Conservation (phyloP, 2,888 invertebrate genomes). For the Aproaerema taeniolella region DNA sequence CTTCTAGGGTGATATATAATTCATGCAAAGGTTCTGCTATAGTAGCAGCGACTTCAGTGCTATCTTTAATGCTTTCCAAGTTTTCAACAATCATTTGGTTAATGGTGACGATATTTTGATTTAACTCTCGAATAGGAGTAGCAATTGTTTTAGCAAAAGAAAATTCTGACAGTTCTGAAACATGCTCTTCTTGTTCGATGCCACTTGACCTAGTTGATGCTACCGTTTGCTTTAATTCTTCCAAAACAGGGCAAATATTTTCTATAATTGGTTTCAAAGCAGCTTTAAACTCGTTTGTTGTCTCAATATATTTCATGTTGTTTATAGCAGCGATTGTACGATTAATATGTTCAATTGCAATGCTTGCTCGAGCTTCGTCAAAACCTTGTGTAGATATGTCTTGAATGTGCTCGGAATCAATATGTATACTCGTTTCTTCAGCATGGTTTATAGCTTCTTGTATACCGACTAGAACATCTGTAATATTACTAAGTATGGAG, state of each 20-base stretch:
- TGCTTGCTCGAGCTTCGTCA: constrained; percentile 35
- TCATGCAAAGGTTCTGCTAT: constrained; percentile 67
- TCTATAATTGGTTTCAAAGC: constrained; percentile 38
- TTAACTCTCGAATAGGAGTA: constrained; percentile 51
- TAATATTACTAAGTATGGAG: constrained; percentile 42
- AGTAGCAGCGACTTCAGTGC: constrained; percentile 41
- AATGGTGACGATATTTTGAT: constrained; percentile 48
- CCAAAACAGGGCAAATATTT: constrained; percentile 51
- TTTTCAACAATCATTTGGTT: constrained; percentile 55
- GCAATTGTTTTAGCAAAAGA: constrained; percentile 55
- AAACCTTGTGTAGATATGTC: constrained; percentile 28
- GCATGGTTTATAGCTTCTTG: constrained; percentile 50
- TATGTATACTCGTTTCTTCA: constrained; percentile 42
- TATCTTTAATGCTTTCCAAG: constrained; percentile 42
- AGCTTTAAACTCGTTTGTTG: constrained; percentile 31
- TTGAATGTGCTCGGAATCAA: constrained; percentile 47
- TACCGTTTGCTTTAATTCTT: constrained; percentile 53
- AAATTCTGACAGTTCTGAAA: constrained; percentile 52
- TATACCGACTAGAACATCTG: constrained; percentile 42
- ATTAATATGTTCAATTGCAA: constrained; percentile 52
- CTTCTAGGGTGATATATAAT: constrained; percentile 57
- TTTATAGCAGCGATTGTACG: constrained; percentile 51
- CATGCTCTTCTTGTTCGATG: constrained; percentile 34
- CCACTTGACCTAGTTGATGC: constrained; percentile 37
- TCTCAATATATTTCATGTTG: constrained; percentile 43